Percentiles rank a stretch among this genome's conserved stretches.
phyloP scores from a whole-genome alignment of 53 echinoderm and acorn worm species.

The Hippasteria phrygiana region DNA sequence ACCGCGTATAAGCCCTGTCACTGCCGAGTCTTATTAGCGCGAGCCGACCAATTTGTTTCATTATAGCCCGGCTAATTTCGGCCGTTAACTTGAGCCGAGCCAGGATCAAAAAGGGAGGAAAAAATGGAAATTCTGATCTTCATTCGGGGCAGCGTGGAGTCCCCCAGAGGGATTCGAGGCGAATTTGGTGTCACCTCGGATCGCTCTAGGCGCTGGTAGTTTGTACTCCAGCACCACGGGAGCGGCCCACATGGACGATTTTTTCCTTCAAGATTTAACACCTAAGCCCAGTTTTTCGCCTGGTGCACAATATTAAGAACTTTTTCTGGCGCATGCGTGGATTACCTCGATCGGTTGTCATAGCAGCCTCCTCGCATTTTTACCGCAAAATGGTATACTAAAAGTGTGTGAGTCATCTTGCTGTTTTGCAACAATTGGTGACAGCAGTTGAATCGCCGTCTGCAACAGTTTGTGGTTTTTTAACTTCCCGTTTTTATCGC shows the following conservation, averaged over 20 bases:
- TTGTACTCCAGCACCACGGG: constrained; percentile 38
- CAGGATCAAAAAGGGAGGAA: constrained; percentile 2
- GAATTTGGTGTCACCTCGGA: constrained; percentile 43
- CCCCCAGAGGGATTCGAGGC: constrained; percentile 42
- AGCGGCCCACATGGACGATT: constrained; percentile 16
- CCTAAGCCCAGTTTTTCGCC: not conserved
- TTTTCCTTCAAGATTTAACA: constrained; percentile 7
- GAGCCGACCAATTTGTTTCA: constrained; percentile 59
- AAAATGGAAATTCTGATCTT: constrained; percentile 22
- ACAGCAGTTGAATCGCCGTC: constrained; percentile 23
- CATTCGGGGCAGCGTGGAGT: constrained; percentile 46
- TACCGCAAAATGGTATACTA: not conserved
- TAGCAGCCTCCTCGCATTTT: not conserved
- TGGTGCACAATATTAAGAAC: not conserved
- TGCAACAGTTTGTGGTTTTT: constrained; percentile 45
- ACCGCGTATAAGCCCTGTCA: too few species aligned
- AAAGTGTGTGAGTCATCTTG: constrained; percentile 16
- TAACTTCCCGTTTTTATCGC: not conserved
- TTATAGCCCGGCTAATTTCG: constrained; percentile 30
- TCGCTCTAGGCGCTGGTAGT: constrained; percentile 48
- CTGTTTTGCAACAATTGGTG: constrained; percentile 38
- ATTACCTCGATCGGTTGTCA: not conserved
- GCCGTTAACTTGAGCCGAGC: constrained; percentile 52
- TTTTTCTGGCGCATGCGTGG: constrained; percentile 32
- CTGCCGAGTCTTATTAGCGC: constrained; percentile 39